Evolutionary conservation across 2,113 vertebrate genomes (phyloP).

Genomic region (Caranx melampygus): DNA sequence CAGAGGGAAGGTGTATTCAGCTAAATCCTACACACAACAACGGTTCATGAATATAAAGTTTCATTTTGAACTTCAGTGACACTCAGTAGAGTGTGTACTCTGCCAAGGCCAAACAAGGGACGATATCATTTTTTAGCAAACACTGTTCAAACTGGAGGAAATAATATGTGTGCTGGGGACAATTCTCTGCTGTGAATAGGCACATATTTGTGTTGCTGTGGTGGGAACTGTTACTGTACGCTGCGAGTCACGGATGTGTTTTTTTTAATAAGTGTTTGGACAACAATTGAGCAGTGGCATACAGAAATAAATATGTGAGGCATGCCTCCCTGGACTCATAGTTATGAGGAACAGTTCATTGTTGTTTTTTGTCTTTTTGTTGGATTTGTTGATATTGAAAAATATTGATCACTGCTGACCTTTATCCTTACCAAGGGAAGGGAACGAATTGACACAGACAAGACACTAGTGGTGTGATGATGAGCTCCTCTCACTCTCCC

Average conservation of each 20-base stretch:
- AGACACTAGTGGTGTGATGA: slow-evolving; percentile 18
- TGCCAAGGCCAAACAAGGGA: no score
- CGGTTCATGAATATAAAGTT: no score
- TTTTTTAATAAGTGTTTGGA: no score
- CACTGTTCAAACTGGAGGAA: not conserved
- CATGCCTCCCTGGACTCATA: not conserved
- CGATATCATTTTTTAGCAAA: not conserved
- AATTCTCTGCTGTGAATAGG: not conserved
- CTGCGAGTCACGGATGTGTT: not conserved
- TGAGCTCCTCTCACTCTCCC: not conserved
- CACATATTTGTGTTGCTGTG: not conserved
- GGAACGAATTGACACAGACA: not conserved
- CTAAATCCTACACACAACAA: no score
- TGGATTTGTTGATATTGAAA: not conserved
- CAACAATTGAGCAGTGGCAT: no score
- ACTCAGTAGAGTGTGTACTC: no score
- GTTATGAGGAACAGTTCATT: not conserved
- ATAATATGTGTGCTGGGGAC: not conserved
- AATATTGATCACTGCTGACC: not conserved
- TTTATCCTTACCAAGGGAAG: not conserved
- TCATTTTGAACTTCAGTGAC: no score
- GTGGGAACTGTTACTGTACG: not conserved
- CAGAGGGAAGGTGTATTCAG: no score
- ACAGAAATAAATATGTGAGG: not conserved
- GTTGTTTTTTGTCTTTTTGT: not conserved